Base-by-base conservation (phyloP, 2,888 invertebrate species). In the Eutolmus rufibarbis region DNA sequence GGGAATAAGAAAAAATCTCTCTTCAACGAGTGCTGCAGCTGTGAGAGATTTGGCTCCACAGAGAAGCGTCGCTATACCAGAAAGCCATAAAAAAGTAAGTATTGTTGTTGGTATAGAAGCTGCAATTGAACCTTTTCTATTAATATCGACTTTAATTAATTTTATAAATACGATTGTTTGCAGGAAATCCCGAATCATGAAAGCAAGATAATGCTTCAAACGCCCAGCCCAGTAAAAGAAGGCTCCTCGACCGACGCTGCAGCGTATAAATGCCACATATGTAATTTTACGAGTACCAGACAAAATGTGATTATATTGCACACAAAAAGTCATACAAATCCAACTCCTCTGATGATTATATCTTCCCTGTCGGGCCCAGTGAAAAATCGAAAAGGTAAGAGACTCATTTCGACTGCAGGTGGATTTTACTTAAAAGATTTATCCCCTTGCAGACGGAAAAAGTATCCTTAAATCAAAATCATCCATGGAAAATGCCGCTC, bases 261-360 rank as follows among this genome's bases (percentile, higher is more conserved):
- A 37, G n/a, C 37, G 43, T 96, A 95, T 91, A 93, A 94, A 51
- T 96, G 96, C 91, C 94, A 94, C 89, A 92, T 94, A 46, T 96
- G 96, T 90, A 91, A 93, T 86, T 97, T 96, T 90, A 94, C 94
- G 34, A 95, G 96, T 43, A 93, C 94, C 19, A 94, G 96, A 40
- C 93, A 96, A 34, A 96, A 96, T 91, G 95, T 96, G 74, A 94
- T 97, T 90, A 95, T 96, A 89, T 92, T 95, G 89, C 97, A 97
- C 91, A 95, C 95, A 88, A 96, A 96, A 93, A 94, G 94, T 89
- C 96, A 96, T 90, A 94, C 94, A 85, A 89, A 88, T 76, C 84
- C 88, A 31, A 34, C 85, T 7, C 51, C 66, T 9, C 40, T 74
- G 16, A 40, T 74, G 28, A 66, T 34, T 14, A 81, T 78, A 77